Base-by-base conservation (phyloP, 2,113 vertebrate genomes). In the Xiphias gladius region DNA sequence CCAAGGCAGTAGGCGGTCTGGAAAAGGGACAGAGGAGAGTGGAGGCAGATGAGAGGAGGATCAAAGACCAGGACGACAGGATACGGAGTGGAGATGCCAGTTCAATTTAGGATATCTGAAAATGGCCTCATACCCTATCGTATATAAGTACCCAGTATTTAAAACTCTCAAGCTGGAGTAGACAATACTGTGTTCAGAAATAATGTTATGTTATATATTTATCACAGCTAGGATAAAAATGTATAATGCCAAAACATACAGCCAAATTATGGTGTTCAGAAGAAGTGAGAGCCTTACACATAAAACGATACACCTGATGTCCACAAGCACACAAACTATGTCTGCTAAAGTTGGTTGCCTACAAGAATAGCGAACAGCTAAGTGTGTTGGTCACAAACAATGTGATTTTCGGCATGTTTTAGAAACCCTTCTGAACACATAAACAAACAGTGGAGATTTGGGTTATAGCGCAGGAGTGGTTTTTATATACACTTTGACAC, bases 1-100 rank as follows among this genome's bases (percentile, higher is more conserved):
- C 71, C 89, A 86, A 83, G 73, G 71, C 81, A 84, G 89, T 82
- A 80, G 90, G 87, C 83, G 86, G 88, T 82, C 87, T 94, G 84
- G 89, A 82, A 83, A 69, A 55, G 80, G 75, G 89, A 89, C 85
- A 81, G 82, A 77, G 79, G 72, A 85, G 63, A 82, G 78, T 41
- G 78, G 77, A 86, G 73, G 73, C 83, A 87, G 85, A 88, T 86
- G 88, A 90, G 84, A 88, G 68, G 82, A 84, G 85, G 90, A 93
- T 94, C 89, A 93, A 91, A 93, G 86, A 89, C 65, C 80, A 77
- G 78, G 76, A 83, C 41, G 68, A 79, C 85, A 79, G 80, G 78
- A 91, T 75, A 68, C 78, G 58, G 24, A 67, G 71, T 17, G 16
- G 63, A 79, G 68, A 80, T 39, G 85, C 69, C 86, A 79, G 63